Evolutionary conservation across 2,888 invertebrate species (phyloP).

Genomic region (Hydraecia micacea): DNA sequence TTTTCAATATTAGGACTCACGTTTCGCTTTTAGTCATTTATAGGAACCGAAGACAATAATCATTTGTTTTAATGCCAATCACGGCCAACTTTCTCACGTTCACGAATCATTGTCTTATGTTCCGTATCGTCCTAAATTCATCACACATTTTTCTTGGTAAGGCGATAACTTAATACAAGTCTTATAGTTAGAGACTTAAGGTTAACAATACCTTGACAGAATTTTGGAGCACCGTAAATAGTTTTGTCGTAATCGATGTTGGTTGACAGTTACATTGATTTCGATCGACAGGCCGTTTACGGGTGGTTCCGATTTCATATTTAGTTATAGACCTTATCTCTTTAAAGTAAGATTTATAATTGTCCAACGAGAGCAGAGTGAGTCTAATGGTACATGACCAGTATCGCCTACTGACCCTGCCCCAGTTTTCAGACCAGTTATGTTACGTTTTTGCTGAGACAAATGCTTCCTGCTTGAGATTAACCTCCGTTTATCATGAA

Average conservation of each 20-base stretch:
- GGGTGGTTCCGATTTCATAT: constrained; percentile 56
- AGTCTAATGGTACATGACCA: constrained; percentile 60
- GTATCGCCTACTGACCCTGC: constrained; percentile 77
- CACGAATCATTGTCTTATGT: constrained; percentile 58
- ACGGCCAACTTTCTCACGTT: constrained; percentile 70
- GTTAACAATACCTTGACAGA: constrained; percentile 36
- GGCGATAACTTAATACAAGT: not conserved
- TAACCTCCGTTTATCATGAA: constrained; percentile 36
- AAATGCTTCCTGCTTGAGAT: constrained; percentile 43
- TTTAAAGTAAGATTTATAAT: constrained; percentile 61
- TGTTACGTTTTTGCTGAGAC: constrained; percentile 60
- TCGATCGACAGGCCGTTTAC: constrained; percentile 69
- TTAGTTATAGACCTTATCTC: constrained; percentile 61
- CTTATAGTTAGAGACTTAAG: constrained; percentile 1
- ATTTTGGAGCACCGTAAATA: constrained; percentile 44
- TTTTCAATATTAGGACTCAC: constrained; percentile 26
- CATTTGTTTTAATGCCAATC: constrained; percentile 59
- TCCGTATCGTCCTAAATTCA: constrained; percentile 48
- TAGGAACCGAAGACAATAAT: constrained; percentile 45
- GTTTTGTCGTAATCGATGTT: constrained; percentile 66
- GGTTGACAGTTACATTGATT: constrained; percentile 78
- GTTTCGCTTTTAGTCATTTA: constrained; percentile 34
- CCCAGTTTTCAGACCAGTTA: constrained; percentile 68
- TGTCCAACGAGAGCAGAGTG: constrained; percentile 25
- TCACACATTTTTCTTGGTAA: constrained; percentile 28